Conservation (phyloP, 1,140 invertebrate species). For the Penaeus vannamei region DNA sequence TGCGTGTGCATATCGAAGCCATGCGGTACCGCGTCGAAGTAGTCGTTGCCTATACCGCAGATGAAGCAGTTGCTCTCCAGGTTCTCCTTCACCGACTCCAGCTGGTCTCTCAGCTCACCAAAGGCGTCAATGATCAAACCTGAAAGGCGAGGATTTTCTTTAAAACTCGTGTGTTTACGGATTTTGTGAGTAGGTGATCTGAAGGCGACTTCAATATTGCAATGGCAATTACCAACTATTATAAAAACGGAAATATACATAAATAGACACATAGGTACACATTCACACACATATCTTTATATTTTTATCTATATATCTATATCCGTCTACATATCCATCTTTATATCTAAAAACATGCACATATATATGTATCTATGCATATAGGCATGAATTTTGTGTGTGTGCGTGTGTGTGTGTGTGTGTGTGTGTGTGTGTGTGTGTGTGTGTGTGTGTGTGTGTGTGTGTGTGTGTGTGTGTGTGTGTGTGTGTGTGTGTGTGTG, state of each 20-base stretch:
- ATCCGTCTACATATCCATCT: background rate
- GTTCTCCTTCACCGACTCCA: slow-evolving; percentile 98
- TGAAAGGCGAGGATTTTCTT: slow-evolving; percentile 71
- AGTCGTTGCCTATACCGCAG: slow-evolving; percentile 99
- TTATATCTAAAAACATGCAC: background rate
- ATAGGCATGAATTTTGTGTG: background rate
- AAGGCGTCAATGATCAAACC: slow-evolving; percentile 99
- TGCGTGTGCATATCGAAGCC: slow-evolving; percentile 96
- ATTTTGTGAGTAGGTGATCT: background rate
- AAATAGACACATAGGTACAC: background rate
- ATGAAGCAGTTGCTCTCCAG: slow-evolving; percentile 99
- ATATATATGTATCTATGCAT: background rate
- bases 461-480: too few relatives aligned
- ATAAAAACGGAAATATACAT: too few relatives aligned
- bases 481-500: background rate
- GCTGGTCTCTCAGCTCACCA: slow-evolving; percentile 98
- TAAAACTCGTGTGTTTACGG: background rate
- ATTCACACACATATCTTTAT: background rate
- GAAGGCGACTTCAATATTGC: too few relatives aligned
- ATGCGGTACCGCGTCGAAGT: slow-evolving; percentile 97
- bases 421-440: background rate
- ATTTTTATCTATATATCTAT: too few relatives aligned
- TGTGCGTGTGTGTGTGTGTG: background rate
- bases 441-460: too few relatives aligned
- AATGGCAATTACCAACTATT: too few relatives aligned